A percentile compares a stretch with the other conserved stretches of the same genome.
phyloP scores from a whole-genome alignment of 53 echinoderm and acorn worm species.

The Actinopyga echinites region DNA sequence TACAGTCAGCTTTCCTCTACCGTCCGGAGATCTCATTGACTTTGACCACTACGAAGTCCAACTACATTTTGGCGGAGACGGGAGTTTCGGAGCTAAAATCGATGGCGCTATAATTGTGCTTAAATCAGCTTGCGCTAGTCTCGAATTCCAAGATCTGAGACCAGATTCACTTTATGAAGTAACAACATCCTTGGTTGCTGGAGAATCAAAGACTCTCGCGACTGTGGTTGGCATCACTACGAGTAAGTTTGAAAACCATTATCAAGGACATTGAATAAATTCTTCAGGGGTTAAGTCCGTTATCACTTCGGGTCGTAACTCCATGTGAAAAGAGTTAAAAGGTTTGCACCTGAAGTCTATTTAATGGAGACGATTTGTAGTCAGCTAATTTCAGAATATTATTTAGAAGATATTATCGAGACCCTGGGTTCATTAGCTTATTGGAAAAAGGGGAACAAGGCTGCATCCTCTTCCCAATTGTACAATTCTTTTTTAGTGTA shows the following conservation, averaged over 20 bases:
- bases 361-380: too few relatives aligned
- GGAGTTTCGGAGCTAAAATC: neutral
- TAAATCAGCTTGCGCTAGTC: neutral
- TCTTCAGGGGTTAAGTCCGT: too few relatives aligned
- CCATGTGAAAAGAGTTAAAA: too few relatives aligned
- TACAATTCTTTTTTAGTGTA: too few relatives aligned
- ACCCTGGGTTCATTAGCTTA: too few relatives aligned
- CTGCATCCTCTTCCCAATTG: too few relatives aligned
- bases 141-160: neutral
- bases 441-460: too few relatives aligned
- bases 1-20: conserved; percentile 6
- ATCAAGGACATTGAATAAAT: too few relatives aligned
- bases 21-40: conserved; percentile 24
- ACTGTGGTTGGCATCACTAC: conserved; percentile 23
- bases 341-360: too few relatives aligned
- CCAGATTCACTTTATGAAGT: conserved; percentile 23
- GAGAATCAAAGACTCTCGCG: neutral
- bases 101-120: neutral
- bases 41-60: conserved; percentile 44
- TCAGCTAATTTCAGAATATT: too few relatives aligned
- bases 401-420: too few relatives aligned
- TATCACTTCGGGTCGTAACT: too few relatives aligned
- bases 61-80: conserved; percentile 15
- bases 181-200: neutral
- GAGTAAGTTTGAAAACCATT: neutral